phyloP scores from a whole-genome alignment of 2,113 vertebrate species.

The Chaetops frenatus region DNA sequence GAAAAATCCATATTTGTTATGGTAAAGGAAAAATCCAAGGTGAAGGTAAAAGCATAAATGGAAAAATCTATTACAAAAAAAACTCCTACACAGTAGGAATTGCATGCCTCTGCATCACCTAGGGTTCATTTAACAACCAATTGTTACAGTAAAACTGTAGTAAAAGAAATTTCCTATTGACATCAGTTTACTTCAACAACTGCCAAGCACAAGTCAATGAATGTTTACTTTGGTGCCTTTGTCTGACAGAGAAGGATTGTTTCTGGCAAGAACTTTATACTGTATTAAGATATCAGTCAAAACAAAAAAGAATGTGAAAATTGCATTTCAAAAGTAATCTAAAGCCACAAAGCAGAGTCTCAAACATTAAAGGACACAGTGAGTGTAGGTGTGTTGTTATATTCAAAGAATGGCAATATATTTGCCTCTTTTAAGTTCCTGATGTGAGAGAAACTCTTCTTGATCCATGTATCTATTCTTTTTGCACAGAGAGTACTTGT shows the following conservation, averaged over 20 bases:
- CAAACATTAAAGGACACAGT: neutral
- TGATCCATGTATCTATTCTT: neutral
- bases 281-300: conserved; percentile 14
- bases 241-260: neutral
- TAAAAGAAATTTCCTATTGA: conserved; percentile 19
- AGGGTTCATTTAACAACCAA: conserved; percentile 26
- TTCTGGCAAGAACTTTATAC: neutral
- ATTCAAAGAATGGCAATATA: neutral
- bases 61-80: neutral
- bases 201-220: conserved; percentile 21
- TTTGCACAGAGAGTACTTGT: neutral
- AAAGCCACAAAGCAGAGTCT: neutral
- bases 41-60: neutral
- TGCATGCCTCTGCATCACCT: neutral
- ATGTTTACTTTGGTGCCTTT: conserved; percentile 19
- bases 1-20: neutral
- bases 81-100: neutral
- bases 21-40: neutral
- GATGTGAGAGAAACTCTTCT: neutral
- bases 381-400: neutral
- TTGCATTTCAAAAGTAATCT: neutral
- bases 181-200: neutral
- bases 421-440: neutral
- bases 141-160: conserved; percentile 12
- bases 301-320: conserved; percentile 39